Base-by-base conservation (phyloP, 1,140 invertebrate genomes). In the Formica selysi region DNA sequence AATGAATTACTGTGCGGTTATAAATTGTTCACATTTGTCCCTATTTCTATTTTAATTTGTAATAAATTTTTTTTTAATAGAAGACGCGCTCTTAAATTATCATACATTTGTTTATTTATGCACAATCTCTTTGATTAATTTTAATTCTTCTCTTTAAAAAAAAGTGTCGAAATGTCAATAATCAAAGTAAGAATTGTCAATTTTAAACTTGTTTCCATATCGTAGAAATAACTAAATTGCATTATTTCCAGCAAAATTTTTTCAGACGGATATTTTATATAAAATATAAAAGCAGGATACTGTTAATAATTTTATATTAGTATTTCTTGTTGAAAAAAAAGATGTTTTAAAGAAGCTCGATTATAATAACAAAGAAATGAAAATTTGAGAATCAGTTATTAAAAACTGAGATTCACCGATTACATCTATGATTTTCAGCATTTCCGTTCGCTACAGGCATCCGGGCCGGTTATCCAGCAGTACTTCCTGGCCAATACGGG, bases 401-500 rank as follows among this genome's bases (percentile, higher is more conserved):
- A 76, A 79, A 74, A 86, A 88, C 29, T 87, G 57, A 81, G 71
- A 86, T 88, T 81, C 57, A 87, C 26, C 65, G 8, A 1, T 59
- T 36, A 41, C 81, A 26, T 87, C 86, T 89, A 65, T 91, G 87
- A 67, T 96, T 96, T 65, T 51, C 93, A 96, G 96, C 96, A 92
- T 97, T 96, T 94, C 96, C 96, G 89, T 96, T 96, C 91, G 95
- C 96, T 71, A 94, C 96, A 78, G 96, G 96, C 44, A 96, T 97
- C 86, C 95, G 97, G 78, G 95, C 97, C 84, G 97, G 97, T 74
- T 97, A 97, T 91, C 97, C 96, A 67, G 95, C 97, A 51, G 96
- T 97, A 54, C 93, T 97, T 89, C 97, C 96, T 29, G 95, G 97
- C 79, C 97, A 97, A 92, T 97, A 97, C 93, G 97, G 97, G 97